Percentiles rank a stretch among this genome's conserved stretches.
Evolutionary conservation across 2,113 vertebrate genomes (phyloP).

Genomic region (Paradoxurus hermaphroditus): DNA sequence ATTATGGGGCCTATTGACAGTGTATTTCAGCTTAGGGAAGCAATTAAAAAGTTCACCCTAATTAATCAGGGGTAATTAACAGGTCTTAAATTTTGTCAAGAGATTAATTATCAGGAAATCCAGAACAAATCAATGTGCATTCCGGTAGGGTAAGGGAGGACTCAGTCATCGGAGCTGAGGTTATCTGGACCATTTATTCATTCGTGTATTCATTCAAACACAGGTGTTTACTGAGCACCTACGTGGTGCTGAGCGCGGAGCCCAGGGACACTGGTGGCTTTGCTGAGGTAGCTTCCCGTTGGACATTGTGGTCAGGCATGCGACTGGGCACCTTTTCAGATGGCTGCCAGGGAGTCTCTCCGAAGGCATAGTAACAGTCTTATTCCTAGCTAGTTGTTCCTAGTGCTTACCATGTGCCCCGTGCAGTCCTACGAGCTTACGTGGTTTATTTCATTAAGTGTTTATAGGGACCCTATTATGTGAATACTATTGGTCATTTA

Average conservation of each 20-base stretch:
- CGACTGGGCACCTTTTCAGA: neutral
- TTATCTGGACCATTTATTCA: neutral
- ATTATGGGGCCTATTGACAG: slow-evolving; percentile 81
- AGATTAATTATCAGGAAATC: slow-evolving; percentile 84
- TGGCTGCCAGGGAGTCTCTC: neutral
- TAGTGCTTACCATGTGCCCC: neutral
- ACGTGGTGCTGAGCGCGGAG: neutral
- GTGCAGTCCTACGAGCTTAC: neutral
- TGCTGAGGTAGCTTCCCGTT: neutral
- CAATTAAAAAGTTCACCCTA: slow-evolving; percentile 88
- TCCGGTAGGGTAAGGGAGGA: slow-evolving; percentile 34
- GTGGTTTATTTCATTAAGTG: neutral
- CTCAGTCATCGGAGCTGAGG: neutral
- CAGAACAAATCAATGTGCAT: slow-evolving; percentile 77
- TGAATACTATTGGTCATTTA: neutral
- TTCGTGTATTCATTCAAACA: neutral
- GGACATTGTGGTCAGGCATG: neutral
- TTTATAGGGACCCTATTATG: neutral
- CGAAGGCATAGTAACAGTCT: neutral
- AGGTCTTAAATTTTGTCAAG: slow-evolving; percentile 82
- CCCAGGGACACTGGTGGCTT: neutral
- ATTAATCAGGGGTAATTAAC: slow-evolving; percentile 89
- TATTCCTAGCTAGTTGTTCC: neutral
- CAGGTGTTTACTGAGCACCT: slow-evolving; percentile 47
- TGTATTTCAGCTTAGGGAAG: slow-evolving; percentile 82